Evolutionary conservation across 2,888 invertebrate genomes (phyloP).

Genomic region (Patella pellucida): DNA sequence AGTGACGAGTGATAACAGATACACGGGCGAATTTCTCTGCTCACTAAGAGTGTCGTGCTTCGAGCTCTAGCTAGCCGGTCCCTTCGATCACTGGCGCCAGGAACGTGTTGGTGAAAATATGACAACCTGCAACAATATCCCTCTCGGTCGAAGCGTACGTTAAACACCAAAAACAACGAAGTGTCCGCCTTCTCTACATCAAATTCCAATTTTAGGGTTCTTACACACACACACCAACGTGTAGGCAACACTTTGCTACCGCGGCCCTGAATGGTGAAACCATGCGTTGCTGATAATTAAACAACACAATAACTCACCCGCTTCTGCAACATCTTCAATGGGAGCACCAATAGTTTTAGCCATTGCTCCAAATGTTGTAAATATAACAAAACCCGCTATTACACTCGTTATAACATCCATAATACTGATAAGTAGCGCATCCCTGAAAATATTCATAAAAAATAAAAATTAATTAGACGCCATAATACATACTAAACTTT

Average conservation of each 20-base stretch:
- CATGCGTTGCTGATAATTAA: constrained; percentile 26
- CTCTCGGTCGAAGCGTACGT: no score
- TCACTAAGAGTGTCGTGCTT: no score
- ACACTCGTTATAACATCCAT: constrained; percentile 74
- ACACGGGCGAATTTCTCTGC: no score
- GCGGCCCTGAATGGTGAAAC: constrained; percentile 23
- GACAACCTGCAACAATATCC: no score
- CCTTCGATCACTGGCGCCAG: no score
- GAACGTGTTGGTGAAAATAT: no score
- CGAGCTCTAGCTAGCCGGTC: no score
- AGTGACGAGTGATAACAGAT: no score
- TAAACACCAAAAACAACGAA: no score
- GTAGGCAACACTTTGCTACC: constrained; percentile 21
- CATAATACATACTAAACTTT: no score
- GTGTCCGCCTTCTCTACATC: no score
- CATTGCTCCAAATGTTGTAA: constrained; percentile 61
- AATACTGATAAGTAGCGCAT: constrained; percentile 83
- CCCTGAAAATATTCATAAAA: constrained; percentile 66
- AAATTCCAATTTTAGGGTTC: no score
- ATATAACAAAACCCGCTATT: constrained; percentile 55
- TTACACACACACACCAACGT: not conserved
- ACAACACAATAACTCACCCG: constrained; percentile 46
- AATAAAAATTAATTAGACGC: not conserved
- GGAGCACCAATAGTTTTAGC: constrained; percentile 50
- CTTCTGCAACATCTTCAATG: constrained; percentile 48